Conservation (phyloP, 2,113 vertebrate genomes). For the Hyaena hyaena region DNA sequence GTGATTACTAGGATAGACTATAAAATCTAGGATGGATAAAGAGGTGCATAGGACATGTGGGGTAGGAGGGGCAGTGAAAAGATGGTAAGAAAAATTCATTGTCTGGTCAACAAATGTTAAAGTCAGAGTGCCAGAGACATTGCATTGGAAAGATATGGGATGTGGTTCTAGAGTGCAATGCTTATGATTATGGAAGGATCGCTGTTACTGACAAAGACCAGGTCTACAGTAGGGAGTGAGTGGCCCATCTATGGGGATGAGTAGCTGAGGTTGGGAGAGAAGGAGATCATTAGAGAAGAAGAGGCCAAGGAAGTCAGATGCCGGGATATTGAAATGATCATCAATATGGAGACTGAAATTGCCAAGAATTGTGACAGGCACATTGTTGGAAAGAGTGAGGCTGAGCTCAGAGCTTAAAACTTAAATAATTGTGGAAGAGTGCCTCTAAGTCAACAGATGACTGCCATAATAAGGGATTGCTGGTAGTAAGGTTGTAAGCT, state of each 20-base stretch:
- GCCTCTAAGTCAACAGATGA: neutral
- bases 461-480: neutral
- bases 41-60: neutral
- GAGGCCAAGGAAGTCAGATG: neutral
- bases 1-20: neutral
- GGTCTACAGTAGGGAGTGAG: neutral
- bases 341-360: neutral
- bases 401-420: neutral
- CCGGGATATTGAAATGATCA: neutral
- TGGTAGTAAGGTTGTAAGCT: neutral
- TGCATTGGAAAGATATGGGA: neutral
- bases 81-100: neutral
- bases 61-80: neutral
- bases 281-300: neutral
- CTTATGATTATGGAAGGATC: neutral
- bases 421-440: neutral
- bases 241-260: neutral
- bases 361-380: neutral
- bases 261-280: neutral
- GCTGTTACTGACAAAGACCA: neutral
- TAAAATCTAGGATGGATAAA: neutral
- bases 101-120: neutral
- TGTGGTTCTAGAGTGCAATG: neutral
- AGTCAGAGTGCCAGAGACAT: neutral
- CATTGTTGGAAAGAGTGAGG: neutral